Evolutionary conservation across 2,113 vertebrate species (phyloP).

Genomic region (Corythornis cristatus): DNA sequence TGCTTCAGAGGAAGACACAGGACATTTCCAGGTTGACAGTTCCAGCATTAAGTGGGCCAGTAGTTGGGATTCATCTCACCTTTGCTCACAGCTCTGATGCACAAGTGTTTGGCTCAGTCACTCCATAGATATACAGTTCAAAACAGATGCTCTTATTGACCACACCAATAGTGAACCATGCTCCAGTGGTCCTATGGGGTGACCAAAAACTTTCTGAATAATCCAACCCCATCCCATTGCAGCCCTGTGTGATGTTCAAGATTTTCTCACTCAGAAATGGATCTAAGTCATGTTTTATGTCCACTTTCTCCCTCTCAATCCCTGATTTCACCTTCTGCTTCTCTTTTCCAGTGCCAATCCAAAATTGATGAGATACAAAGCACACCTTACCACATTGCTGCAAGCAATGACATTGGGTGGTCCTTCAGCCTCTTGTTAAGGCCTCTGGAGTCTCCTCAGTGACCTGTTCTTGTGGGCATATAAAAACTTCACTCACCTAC

Average conservation of each 20-base stretch:
- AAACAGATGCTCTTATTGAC: background rate
- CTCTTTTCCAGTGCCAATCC: background rate
- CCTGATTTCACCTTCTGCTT: background rate
- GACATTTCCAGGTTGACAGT: background rate
- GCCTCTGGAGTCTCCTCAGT: background rate
- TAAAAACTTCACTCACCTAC: background rate
- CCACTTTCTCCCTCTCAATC: background rate
- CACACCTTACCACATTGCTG: background rate
- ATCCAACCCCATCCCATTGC: background rate
- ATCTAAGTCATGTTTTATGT: background rate
- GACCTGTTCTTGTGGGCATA: background rate
- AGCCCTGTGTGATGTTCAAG: background rate
- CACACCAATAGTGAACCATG: rapidly evolving
- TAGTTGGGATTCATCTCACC: background rate
- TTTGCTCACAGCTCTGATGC: background rate
- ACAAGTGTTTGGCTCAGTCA: background rate
- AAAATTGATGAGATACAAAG: background rate
- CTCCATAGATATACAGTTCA: background rate
- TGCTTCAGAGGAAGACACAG: background rate
- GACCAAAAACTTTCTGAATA: background rate
- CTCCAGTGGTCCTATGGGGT: background rate
- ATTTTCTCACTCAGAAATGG: background rate
- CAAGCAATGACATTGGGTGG: background rate
- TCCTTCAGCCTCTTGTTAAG: background rate
- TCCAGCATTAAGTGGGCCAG: background rate